A percentile compares a stretch with the other conserved stretches of the same genome.
These are phyloP conservation scores for Bothrops jararaca DNA, from an alignment of 2,113 vertebrate species.

Conservation along the genomic window DNA sequence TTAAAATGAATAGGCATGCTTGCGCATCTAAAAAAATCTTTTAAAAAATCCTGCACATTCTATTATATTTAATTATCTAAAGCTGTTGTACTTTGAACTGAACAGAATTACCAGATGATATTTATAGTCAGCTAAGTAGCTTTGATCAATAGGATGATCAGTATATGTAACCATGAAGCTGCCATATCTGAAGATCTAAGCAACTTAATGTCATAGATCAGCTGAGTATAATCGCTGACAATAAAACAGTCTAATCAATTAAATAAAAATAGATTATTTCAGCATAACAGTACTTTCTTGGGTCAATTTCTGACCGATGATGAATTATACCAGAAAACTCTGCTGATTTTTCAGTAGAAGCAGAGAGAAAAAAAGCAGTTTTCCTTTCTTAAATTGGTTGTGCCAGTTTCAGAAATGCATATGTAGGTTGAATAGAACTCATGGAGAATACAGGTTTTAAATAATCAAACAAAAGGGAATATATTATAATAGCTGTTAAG, in stretches of 20 bases:
- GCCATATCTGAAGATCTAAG: constrained; percentile 18
- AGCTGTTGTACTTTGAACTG: constrained; percentile 57
- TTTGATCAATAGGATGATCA: constrained; percentile 36
- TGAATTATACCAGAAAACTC: constrained; percentile 18
- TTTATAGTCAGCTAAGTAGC: constrained; percentile 38
- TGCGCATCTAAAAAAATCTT: constrained; percentile 36
- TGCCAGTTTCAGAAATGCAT: not conserved
- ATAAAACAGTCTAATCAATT: constrained; percentile 53
- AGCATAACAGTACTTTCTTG: constrained; percentile 53
- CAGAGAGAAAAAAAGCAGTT: not conserved
- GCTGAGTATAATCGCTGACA: constrained; percentile 53
- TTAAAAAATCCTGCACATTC: constrained; percentile 47
- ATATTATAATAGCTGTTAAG: not conserved
- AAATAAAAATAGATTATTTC: constrained; percentile 55
- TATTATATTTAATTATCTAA: constrained; percentile 67
- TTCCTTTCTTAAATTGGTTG: constrained; percentile 3
- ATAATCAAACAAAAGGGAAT: not conserved
- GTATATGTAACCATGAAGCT: not conserved
- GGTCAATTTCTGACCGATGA: constrained; percentile 21
- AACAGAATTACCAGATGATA: constrained; percentile 50
- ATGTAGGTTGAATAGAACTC: not conserved
- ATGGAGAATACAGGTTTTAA: not conserved
- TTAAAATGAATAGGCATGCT: constrained; percentile 39
- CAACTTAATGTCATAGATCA: constrained; percentile 46
- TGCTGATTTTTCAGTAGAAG: constrained; percentile 1